These are phyloP conservation scores for Drymonia ruficornis DNA, from an alignment of 2,888 invertebrate genomes.

Conservation along the genomic window DNA sequence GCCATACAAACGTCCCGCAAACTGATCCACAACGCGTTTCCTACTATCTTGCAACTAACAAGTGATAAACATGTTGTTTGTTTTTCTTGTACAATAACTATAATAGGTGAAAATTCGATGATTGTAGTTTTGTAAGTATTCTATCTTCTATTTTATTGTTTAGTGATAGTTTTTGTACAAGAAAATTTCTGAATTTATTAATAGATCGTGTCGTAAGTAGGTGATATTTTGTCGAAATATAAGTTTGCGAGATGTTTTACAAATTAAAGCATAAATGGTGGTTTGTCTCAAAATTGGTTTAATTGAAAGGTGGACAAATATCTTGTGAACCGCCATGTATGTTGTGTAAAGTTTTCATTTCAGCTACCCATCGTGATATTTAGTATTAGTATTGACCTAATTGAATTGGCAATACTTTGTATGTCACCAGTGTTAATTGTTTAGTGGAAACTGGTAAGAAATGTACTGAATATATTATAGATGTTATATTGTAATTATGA, in stretches of 20 bases:
- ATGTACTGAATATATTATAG: constrained; percentile 59
- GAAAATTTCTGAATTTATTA: background rate
- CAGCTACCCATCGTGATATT: constrained; percentile 58
- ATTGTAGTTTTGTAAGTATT: background rate
- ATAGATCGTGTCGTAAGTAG: background rate
- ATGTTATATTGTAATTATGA: constrained; percentile 40
- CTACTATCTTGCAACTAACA: background rate
- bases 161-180: constrained; percentile 3
- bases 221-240: constrained; percentile 1
- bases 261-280: constrained; percentile 58
- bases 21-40: constrained; percentile 26
- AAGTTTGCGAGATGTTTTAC: constrained; percentile 66
- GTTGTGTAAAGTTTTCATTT: constrained; percentile 59
- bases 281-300: constrained; percentile 38
- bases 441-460: constrained; percentile 72
- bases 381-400: constrained; percentile 53
- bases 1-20: constrained; percentile 40
- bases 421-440: constrained; percentile 52
- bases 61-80: background rate
- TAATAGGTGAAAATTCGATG: background rate
- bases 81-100: constrained; percentile 4
- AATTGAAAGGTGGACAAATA: constrained; percentile 16
- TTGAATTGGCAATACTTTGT: constrained; percentile 58
- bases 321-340: constrained; percentile 60
- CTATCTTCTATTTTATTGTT: background rate